These are phyloP conservation scores for Callosobruchus maculatus DNA, from an alignment of 2,888 invertebrate genomes.

Conservation along the genomic window DNA sequence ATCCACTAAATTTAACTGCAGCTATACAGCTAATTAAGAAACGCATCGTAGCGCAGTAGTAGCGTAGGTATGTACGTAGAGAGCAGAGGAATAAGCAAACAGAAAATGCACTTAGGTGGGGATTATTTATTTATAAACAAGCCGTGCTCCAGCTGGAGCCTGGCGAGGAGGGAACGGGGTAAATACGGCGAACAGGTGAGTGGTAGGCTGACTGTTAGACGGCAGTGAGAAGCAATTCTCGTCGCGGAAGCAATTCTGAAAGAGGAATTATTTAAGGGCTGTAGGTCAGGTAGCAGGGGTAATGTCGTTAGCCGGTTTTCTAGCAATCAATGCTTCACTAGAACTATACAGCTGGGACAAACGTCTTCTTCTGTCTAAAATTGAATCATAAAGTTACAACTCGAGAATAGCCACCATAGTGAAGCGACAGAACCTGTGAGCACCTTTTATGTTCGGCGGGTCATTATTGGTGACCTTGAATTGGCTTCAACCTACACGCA, in stretches of 20 bases:
- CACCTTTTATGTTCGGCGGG: too few species aligned
- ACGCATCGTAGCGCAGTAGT: background rate
- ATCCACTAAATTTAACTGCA: background rate
- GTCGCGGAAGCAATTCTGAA: background rate
- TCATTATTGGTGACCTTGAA: too few species aligned
- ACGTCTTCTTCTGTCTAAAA: too few species aligned
- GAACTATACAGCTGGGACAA: too few species aligned
- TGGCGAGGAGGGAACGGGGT: background rate
- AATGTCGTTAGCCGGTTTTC: background rate
- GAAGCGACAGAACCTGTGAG: too few species aligned
- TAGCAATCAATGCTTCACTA: background rate
- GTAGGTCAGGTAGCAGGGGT: background rate
- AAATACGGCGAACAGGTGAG: background rate
- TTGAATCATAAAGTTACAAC: too few species aligned
- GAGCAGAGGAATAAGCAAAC: background rate
- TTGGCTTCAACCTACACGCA: too few species aligned
- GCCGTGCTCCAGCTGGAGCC: background rate
- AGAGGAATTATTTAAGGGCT: background rate
- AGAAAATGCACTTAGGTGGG: background rate
- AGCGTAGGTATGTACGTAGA: background rate
- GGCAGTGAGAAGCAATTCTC: background rate
- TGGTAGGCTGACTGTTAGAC: background rate
- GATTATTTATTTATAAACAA: background rate
- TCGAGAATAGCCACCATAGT: too few species aligned
- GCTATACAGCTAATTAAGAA: background rate